Evolutionary conservation across 2,797 vertebrate species (phyloP), one percentile per base, ranked within the genome.

Genomic region (Carapus acus): DNA sequence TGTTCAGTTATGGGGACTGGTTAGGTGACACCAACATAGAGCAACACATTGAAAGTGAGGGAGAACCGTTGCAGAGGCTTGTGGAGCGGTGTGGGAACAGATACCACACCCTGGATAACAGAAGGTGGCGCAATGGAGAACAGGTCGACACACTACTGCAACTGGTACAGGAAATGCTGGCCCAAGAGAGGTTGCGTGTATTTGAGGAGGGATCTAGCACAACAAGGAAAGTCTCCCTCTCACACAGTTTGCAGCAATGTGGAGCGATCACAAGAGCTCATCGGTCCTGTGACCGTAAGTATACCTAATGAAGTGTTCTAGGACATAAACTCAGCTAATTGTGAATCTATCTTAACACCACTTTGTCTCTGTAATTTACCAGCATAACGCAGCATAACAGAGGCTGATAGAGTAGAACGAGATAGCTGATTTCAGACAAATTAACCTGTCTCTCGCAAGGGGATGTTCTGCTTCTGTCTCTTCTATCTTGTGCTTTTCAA

Each of bases 1-100:
- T 88, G 42, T 88, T 88, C 66, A 87, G 81, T 60, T 14, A 79
- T 0, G 85, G 84, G 0, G 85, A 89, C 58, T 79, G 81, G 76
- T 62, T 89, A 44, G 80, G 79, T 0, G 65, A 74, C 72, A 73
- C 72, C 0, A 69, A 42, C 43, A 23, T 87, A 4, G 84, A 88
- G 68, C 76, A 45, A 39, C 81, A 40, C 43, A 67, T 87, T 0
- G 85, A 87, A 74, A 78, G 81, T 1, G 86, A 87, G 51, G 85
- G 85, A 1, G 37, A 51, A 4, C 20, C 68, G 0, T 77, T 88
- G 65, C 76, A 18, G 49, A 60, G 18, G 50, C 73, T 88, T 2
- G 67, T 88, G 0, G 67, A 81, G 38, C 72, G 41, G 60, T 87
- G 85, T 15, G 78, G 77, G 38, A 83, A 83, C 76, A 71, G 85